Percentiles rank a stretch among this genome's conserved stretches.
Evolutionary conservation across 2,113 vertebrate species (phyloP).

Genomic region (Albula goreensis): DNA sequence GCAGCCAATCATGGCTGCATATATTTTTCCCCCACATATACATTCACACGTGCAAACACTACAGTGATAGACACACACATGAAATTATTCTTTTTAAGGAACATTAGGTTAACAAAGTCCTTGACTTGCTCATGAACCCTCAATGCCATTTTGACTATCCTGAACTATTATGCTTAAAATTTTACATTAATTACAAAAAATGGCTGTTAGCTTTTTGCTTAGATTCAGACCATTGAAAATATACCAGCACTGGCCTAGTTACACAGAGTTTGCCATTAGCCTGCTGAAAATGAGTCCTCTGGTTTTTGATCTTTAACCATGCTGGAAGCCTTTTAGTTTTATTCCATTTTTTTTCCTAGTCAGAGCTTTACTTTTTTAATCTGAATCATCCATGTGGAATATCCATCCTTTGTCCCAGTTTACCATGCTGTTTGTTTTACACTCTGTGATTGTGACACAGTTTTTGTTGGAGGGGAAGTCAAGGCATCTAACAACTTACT

Average conservation of each 20-base stretch:
- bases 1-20: conserved; percentile 21
- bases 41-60: conserved; percentile 24
- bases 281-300: neutral
- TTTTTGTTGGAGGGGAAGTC: neutral
- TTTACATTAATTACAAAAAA: neutral
- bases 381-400: neutral
- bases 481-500: neutral
- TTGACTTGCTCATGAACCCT: neutral
- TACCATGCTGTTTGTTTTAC: neutral
- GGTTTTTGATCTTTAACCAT: neutral
- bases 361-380: neutral
- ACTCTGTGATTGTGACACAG: neutral
- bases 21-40: conserved; percentile 15
- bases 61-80: neutral
- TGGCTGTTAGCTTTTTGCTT: neutral
- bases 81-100: too few species aligned
- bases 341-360: neutral
- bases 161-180: neutral
- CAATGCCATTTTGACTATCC: neutral
- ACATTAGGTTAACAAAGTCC: too few species aligned
- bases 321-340: neutral
- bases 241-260: neutral
- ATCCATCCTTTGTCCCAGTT: neutral
- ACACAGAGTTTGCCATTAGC: neutral
- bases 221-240: neutral